Percentiles rank a stretch among this genome's conserved stretches.
phyloP scores from a whole-genome alignment of 2,797 vertebrate species.

The Falco naumanni region DNA sequence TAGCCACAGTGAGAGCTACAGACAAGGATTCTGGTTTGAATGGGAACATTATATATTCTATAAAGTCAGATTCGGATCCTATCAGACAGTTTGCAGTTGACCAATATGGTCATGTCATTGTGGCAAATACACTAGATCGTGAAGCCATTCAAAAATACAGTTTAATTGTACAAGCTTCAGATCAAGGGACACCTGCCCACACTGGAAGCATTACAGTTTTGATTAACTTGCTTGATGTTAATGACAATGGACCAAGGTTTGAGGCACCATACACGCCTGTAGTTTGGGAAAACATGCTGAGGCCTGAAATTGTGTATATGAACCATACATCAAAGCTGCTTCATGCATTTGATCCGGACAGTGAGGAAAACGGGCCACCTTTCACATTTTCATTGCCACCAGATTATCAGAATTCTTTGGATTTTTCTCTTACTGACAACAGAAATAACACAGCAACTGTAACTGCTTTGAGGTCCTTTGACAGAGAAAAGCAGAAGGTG shows the following conservation, averaged over 20 bases:
- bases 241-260: constrained; percentile 89
- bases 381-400: constrained; percentile 82
- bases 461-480: constrained; percentile 85
- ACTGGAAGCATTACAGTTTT: constrained; percentile 85
- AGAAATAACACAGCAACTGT: constrained; percentile 86
- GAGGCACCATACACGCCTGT: constrained; percentile 83
- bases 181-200: constrained; percentile 81
- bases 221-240: constrained; percentile 86
- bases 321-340: constrained; percentile 86
- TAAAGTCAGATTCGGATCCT: constrained; percentile 83
- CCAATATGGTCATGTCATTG: constrained; percentile 80
- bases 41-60: constrained; percentile 84
- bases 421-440: constrained; percentile 89
- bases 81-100: constrained; percentile 82
- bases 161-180: constrained; percentile 85
- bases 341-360: constrained; percentile 81
- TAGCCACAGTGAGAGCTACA: constrained; percentile 82
- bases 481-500: constrained; percentile 85
- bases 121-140: constrained; percentile 82
- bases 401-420: constrained; percentile 80
- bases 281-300: constrained; percentile 85
- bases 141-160: constrained; percentile 81
- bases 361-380: constrained; percentile 84
- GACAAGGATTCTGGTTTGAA: constrained; percentile 88
- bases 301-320: constrained; percentile 82